Base-by-base conservation (phyloP, 2,113 vertebrate genomes). In the Serranochromis macrocephalus region DNA sequence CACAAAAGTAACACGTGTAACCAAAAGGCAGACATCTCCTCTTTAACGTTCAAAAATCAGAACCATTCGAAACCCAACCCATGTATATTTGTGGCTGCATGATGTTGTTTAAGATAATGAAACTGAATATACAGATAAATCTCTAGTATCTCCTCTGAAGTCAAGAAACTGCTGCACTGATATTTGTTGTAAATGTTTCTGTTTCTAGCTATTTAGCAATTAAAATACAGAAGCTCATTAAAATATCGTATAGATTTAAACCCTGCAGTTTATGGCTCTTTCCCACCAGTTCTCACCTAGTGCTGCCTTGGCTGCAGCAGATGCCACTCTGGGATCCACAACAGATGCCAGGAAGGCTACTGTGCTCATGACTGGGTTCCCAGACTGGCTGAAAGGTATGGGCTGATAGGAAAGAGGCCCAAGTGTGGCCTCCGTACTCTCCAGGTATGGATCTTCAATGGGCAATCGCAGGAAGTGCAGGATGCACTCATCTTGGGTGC, bases 331-430 rank as follows among this genome's bases (percentile, higher is more conserved):
- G 0, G 99, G 98, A 79, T 99, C 99, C 14, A 99, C 99, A 84
- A 99, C 99, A 0, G 98, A 99, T 1, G 99, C 99, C 93, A 99
- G 94, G 89, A 99, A 99, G 7, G 98, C 98, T 1, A 99, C 98
- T 0, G 98, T 99, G 94, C 98, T 99, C 98, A 99, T 99, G 51
- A 99, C 98, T 0, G 98, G 98, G 84, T 99, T 99, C 38, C 98
- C 98, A 0, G 98, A 99, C 91, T 99, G 98, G 96, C 98, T 99
- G 96, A 99, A 99, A 11, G 98, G 98, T 1, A 99, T 97, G 0
- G 98, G 98, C 90, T 99, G 98, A 87, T 99, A 99, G 3, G 98
- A 98, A 91, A 99, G 91, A 0, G 98, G 98, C 0, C 98, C 98
- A 17, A 99, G 96, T 0, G 98, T 97, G 0, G 98, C 95, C 1